These are phyloP conservation scores for Crepidodera aurea DNA, from an alignment of 2,888 invertebrate species.

Conservation along the genomic window DNA sequence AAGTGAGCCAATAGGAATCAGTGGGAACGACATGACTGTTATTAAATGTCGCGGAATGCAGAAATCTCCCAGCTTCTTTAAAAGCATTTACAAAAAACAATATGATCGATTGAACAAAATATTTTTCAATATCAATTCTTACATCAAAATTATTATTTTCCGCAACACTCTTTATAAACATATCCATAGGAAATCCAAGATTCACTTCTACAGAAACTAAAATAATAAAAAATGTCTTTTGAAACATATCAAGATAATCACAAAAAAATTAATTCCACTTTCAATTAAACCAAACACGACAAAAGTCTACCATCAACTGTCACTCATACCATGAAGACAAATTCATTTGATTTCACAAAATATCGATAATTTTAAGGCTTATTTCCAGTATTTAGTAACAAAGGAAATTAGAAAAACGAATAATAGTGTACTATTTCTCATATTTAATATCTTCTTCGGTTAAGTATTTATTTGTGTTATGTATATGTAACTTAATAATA, in stretches of 20 bases:
- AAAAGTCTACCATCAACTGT: constrained; percentile 14
- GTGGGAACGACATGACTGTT: no score
- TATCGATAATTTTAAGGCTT: constrained; percentile 23
- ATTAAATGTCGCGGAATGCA: no score
- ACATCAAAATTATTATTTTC: constrained; percentile 44
- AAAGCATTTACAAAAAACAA: no score
- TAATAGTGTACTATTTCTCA: constrained; percentile 18
- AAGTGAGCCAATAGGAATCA: no score
- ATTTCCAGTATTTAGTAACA: constrained; percentile 47
- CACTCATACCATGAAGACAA: constrained; percentile 23
- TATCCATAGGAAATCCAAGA: constrained; percentile 39
- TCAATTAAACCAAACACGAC: constrained; percentile 10
- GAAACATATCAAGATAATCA: neutral
- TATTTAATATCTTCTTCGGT: neutral
- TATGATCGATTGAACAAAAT: no score
- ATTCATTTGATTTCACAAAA: constrained; percentile 26
- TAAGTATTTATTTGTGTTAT: constrained; percentile 26
- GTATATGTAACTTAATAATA: constrained; percentile 38
- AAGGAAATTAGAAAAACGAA: constrained; percentile 32
- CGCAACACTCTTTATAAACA: constrained; percentile 35
- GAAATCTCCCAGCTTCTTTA: no score
- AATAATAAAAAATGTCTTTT: constrained; percentile 9
- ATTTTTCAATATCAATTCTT: no score
- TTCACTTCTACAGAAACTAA: constrained; percentile 21
- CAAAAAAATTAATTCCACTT: neutral